phyloP scores from a whole-genome alignment of 30 jellyfish, hydroid and myxozoan genomes.

The Morbakka virulenta region DNA sequence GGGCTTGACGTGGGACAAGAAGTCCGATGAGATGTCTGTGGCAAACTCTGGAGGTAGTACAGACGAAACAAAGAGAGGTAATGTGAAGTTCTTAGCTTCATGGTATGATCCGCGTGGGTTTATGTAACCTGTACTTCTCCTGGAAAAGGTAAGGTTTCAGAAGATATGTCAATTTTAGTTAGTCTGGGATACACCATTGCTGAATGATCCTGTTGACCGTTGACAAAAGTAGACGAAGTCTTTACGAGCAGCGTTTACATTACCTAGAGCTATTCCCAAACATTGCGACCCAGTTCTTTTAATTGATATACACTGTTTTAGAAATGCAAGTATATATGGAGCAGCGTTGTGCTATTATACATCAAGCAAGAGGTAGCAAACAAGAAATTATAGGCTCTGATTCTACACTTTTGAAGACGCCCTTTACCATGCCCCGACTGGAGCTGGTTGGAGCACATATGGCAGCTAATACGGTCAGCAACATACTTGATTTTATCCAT shows the following conservation, averaged over 20 bases:
- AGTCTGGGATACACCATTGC: conserved; percentile 47
- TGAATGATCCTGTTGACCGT: conserved; percentile 13
- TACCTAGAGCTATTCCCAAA: too few relatives aligned
- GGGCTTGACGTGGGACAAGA: conserved; percentile 68
- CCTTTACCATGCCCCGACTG: conserved; percentile 63
- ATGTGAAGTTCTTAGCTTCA: conserved; percentile 23
- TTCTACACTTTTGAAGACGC: conserved; percentile 43
- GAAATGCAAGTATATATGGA: conserved; percentile 63
- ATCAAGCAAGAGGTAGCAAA: conserved; percentile 22
- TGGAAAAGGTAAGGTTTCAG: conserved; percentile 36
- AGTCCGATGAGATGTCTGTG: conserved; percentile 27
- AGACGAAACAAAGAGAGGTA: conserved; percentile 29
- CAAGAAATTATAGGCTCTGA: conserved; percentile 46
- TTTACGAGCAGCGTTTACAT: conserved; percentile 52
- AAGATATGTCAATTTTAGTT: conserved; percentile 47
- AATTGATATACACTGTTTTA: conserved; percentile 56
- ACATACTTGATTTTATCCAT: conserved; percentile 5
- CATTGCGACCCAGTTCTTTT: neutral
- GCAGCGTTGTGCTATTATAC: conserved; percentile 51
- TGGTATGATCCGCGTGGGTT: conserved; percentile 58
- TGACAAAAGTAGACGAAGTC: conserved; percentile 36
- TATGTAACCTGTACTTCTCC: conserved; percentile 32
- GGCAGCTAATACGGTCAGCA: conserved; percentile 32
- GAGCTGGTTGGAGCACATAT: conserved; percentile 68
- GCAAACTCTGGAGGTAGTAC: conserved; percentile 14